Evolutionary conservation across 1,140 invertebrate species (phyloP).

Genomic region (Triops longicaudatus): DNA sequence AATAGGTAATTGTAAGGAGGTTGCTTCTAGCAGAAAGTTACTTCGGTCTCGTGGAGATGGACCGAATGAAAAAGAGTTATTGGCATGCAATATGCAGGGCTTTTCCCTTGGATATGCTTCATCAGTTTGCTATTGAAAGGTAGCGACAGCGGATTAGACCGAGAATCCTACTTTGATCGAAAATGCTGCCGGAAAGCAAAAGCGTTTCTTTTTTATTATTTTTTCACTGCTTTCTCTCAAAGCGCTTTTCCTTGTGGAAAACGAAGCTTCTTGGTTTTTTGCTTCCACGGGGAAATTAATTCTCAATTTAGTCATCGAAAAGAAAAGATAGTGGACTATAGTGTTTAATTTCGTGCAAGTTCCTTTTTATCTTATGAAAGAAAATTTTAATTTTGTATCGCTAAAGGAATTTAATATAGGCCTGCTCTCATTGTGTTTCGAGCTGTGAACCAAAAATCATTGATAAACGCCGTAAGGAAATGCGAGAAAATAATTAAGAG

Average conservation of each 20-base stretch:
- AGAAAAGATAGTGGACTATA: too few relatives aligned
- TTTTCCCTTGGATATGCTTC: not conserved
- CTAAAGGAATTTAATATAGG: too few relatives aligned
- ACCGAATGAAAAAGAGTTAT: not conserved
- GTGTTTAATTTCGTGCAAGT: too few relatives aligned
- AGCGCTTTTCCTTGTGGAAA: not conserved
- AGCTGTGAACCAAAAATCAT: too few relatives aligned
- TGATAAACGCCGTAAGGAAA: too few relatives aligned
- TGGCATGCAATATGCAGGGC: slow-evolving; percentile 6
- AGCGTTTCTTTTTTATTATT: not conserved
- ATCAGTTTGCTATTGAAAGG: not conserved
- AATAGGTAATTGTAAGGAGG: not conserved
- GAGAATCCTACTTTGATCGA: not conserved
- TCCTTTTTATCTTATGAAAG: too few relatives aligned
- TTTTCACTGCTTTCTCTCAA: not conserved
- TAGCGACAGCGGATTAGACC: not conserved
- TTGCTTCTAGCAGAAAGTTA: too few relatives aligned
- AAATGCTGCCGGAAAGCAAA: not conserved
- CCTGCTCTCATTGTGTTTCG: too few relatives aligned
- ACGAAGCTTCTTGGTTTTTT: not conserved
- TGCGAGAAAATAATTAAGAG: not conserved
- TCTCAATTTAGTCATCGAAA: not conserved
- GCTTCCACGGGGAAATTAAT: not conserved
- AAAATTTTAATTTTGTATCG: too few relatives aligned
- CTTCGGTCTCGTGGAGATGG: not conserved